A percentile compares a stretch with the other conserved stretches of the same genome.
These are phyloP conservation scores for Uloborus plumipes DNA, from an alignment of 2,888 invertebrate genomes.

Conservation along the genomic window DNA sequence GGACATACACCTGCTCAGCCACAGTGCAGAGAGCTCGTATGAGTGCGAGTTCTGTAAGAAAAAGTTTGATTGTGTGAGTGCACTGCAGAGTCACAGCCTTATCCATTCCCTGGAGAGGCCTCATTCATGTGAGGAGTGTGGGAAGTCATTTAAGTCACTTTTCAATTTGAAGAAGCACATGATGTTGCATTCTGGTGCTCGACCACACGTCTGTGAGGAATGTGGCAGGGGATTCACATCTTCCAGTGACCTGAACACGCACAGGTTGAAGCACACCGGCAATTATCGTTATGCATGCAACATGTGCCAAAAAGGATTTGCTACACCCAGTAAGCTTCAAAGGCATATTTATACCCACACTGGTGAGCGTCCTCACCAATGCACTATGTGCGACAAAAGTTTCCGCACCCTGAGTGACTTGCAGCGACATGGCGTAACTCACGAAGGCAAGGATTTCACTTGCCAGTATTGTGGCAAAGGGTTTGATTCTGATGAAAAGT, in stretches of 20 bases:
- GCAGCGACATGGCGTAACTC: constrained; percentile 7
- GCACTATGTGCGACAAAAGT: not conserved
- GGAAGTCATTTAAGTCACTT: constrained; percentile 5
- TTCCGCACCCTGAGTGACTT: constrained; percentile 12
- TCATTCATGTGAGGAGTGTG: constrained; percentile 1
- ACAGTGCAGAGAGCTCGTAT: constrained; percentile 4
- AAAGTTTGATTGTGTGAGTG: not conserved
- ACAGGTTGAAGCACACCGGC: constrained; percentile 15
- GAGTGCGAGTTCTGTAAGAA: constrained; percentile 13
- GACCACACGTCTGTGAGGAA: constrained; percentile 6
- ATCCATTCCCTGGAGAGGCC: constrained; percentile 19
- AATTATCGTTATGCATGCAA: constrained; percentile 10
- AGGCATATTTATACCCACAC: constrained; percentile 15
- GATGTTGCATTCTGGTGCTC: constrained; percentile 2
- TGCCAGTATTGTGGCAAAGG: constrained; percentile 16
- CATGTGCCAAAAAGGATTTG: constrained; percentile 10
- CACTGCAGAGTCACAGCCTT: constrained; percentile 15
- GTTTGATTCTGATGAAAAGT: not conserved
- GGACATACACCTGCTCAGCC: constrained; percentile 12
- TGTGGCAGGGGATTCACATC: constrained; percentile 9
- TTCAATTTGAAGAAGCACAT: constrained; percentile 20
- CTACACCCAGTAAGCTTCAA: constrained; percentile 15
- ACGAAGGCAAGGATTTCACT: constrained; percentile 6
- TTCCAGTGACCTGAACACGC: constrained; percentile 12
- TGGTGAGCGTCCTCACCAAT: not conserved